Evolutionary conservation across 2,888 invertebrate species (phyloP), one percentile per base, ranked within the genome.

Genomic region (Hipparchia semele): DNA sequence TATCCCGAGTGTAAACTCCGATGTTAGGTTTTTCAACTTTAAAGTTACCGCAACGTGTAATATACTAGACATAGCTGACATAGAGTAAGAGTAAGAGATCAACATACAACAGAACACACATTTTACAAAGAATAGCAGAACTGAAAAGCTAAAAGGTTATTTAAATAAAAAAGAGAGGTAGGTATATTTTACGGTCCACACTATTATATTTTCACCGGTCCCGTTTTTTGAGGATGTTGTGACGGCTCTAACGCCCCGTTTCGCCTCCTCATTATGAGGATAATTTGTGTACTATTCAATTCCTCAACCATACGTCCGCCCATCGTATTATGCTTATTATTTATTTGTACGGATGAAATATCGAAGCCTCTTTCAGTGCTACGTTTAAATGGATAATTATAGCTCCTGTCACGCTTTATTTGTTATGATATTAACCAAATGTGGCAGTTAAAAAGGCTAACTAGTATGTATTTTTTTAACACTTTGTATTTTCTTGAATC

Each of bases 201-300:
- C 2, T 12, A n/a, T 12, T 54, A 10, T 33, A 33, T 60, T 60
- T 60, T 10, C 39, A 39, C 59, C 10, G 39, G 39, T 10, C 39
- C 59, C 33, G 12, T 71, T 69, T 71, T 71, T 59, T n/a, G 8
- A 61, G 45, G 12, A 53, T 73, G 71, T 73, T 73, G 60, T 73
- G 75, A 76, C 78, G 68, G 51, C 23, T 67, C 71, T 79, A 76
- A 73, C 88, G 87, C 87, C 89, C 85, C 82, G 82, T 85, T 81
- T 84, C 83, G 84, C 87, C 87, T 84, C 85, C 81, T 87, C 83
- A 84, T 87, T 86, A 87, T 79, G 79, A 81, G 80, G 73, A 82
- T 84, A 83, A 87, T 86, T 60, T 39, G 82, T 85, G 83, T 82
- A 82, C 81, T 84, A 87, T 86, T 86, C 82, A 84, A 84, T 84